These are phyloP conservation scores for Tribolium freemani DNA, from an alignment of 2,888 invertebrate genomes.

Conservation along the genomic window DNA sequence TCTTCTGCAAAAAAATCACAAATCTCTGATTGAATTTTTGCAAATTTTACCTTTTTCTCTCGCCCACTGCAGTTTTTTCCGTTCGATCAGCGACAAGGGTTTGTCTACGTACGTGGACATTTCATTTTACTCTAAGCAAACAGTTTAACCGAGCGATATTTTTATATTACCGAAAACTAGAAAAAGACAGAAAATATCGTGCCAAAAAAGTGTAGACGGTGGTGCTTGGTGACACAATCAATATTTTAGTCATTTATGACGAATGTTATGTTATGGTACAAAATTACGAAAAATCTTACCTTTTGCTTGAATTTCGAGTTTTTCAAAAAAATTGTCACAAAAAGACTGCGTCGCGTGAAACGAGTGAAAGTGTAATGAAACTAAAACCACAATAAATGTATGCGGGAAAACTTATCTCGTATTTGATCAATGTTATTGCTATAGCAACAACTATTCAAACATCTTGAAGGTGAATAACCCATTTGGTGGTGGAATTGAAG, in stretches of 20 bases:
- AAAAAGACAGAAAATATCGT: constrained; percentile 12
- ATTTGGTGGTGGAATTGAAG: constrained; percentile 9
- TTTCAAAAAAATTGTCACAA: neutral
- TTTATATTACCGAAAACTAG: constrained; percentile 35
- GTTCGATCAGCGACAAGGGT: constrained; percentile 80
- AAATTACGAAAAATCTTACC: constrained; percentile 19
- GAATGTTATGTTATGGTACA: neutral
- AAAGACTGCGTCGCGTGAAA: neutral
- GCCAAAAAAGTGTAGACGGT: constrained; percentile 36
- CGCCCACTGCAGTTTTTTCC: constrained; percentile 94
- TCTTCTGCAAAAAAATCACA: constrained; percentile 75
- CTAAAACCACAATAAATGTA: constrained; percentile 46
- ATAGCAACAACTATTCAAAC: constrained; percentile 63
- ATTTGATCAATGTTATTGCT: constrained; percentile 64
- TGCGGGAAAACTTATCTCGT: constrained; percentile 59
- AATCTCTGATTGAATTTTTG: constrained; percentile 2
- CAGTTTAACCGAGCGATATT: constrained; percentile 31
- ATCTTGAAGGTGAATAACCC: constrained; percentile 62
- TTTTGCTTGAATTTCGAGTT: neutral
- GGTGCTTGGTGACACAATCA: constrained; percentile 8
- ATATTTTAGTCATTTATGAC: neutral
- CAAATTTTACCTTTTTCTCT: constrained; percentile 83
- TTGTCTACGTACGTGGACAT: constrained; percentile 60
- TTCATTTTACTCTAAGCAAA: constrained; percentile 44
- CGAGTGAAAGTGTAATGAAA: constrained; percentile 42